Conservation (phyloP, 2,888 invertebrate species). For the Ctena decussata region DNA sequence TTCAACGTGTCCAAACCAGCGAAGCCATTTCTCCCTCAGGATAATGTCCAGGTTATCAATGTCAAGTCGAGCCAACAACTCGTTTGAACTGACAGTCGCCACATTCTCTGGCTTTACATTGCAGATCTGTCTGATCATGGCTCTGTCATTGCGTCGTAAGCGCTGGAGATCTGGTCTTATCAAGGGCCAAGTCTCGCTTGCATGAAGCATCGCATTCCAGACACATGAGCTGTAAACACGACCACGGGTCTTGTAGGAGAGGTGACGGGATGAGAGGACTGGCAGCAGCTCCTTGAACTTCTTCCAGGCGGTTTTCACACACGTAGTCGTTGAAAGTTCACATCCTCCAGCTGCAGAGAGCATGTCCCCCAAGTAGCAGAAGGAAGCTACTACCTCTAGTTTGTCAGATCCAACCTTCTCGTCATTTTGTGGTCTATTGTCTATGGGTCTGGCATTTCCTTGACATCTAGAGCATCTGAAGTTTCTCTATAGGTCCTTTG, state of each 20-base stretch:
- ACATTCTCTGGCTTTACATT: neutral
- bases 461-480: neutral
- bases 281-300: neutral
- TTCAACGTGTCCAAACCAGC: neutral
- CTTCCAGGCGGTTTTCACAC: neutral
- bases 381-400: neutral
- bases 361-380: neutral
- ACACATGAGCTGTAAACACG: neutral
- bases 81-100: neutral
- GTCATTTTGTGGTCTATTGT: neutral
- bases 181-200: neutral
- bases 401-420: neutral
- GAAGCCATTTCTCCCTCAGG: neutral
- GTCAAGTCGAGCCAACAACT: neutral
- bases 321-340: neutral
- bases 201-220: neutral
- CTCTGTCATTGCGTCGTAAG: neutral
- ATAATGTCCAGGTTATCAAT: neutral
- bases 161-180: neutral
- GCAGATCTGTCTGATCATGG: neutral
- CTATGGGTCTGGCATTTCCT: neutral
- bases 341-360: neutral
- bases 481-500: neutral
- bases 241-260: neutral
- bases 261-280: neutral